Conservation (phyloP, 2,888 invertebrate genomes). For the Polyommatus icarus region DNA sequence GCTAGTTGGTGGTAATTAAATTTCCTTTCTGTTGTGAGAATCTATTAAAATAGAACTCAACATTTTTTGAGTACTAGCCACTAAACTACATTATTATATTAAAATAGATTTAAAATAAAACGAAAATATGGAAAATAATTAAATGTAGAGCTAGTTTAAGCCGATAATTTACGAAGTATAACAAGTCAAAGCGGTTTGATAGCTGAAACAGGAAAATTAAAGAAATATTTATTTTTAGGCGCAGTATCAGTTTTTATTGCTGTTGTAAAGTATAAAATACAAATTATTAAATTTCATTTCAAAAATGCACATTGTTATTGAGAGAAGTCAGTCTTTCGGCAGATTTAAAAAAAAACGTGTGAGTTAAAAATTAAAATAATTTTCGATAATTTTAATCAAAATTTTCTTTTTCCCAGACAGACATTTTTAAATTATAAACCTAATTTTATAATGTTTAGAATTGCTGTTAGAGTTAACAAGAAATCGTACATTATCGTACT, state of each 20-base stretch:
- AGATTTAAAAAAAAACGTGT: too few species aligned
- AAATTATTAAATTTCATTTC: background rate
- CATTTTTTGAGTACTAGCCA: too few species aligned
- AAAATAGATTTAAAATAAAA: background rate
- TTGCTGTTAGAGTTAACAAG: background rate
- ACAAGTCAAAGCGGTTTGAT: background rate
- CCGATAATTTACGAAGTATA: background rate
- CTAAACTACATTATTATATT: background rate
- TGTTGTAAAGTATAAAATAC: background rate
- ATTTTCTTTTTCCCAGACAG: too few species aligned
- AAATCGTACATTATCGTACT: background rate
- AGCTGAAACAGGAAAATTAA: background rate
- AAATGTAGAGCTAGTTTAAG: background rate
- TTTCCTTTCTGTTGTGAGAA: conserved; percentile 4
- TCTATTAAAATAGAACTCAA: background rate
- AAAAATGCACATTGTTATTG: background rate
- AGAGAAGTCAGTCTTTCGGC: background rate
- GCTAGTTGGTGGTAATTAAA: conserved; percentile 24
- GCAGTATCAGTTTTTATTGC: background rate
- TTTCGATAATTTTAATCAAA: too few species aligned
- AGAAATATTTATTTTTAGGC: background rate
- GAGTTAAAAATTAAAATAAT: too few species aligned
- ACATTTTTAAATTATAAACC: background rate
- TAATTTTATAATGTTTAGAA: background rate
- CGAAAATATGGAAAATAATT: background rate